Evolutionary conservation across 2,888 invertebrate species (phyloP), one percentile per base, ranked within the genome.

Genomic region (Germaria angustata): DNA sequence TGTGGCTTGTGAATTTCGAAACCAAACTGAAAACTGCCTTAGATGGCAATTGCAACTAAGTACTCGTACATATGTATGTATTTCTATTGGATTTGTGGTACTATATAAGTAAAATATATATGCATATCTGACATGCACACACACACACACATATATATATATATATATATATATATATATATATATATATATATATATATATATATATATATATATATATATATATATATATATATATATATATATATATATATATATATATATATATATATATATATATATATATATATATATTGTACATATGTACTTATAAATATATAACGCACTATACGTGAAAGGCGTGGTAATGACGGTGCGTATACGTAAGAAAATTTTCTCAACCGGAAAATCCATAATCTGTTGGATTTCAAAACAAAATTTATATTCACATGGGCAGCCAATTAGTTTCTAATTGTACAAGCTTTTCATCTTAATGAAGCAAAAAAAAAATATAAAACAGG

Each of bases 361-460:
- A 41, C 11, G 9, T 20, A 17, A 28, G 11, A 36, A 55, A 55
- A 41, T 17, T 59, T 8, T n/a, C 24, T 57, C 22, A 66, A 71
- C 78, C 78, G 75, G 79, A 82, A 82, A 82, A 79, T 79, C 82
- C 61, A 79, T 79, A 76, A 76, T 51, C 53, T 68, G 8, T 51
- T 24, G 15, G n/a, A 39, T 71, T 57, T 28, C 1, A 39, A 39
- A 55, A 32, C 6, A 7, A 59, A 34, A 44, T 41, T 61, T 34
- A 17, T 7, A n/a, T 9, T 32, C 6, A n/a, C 24, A 36, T 46
- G 44, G 15, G 1, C 8, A 24, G 28, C 4, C 28, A 28, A 28
- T 6, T 6, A n/a, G n/a, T n/a, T n/a, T n/a, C n/a, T n/a, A n/a
- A n/a, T n/a, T n/a, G n/a, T n/a, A n/a, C n/a, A n/a, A n/a, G n/a